Evolutionary conservation across 2,888 invertebrate genomes (phyloP).

Genomic region (Lochmaea crataegi): DNA sequence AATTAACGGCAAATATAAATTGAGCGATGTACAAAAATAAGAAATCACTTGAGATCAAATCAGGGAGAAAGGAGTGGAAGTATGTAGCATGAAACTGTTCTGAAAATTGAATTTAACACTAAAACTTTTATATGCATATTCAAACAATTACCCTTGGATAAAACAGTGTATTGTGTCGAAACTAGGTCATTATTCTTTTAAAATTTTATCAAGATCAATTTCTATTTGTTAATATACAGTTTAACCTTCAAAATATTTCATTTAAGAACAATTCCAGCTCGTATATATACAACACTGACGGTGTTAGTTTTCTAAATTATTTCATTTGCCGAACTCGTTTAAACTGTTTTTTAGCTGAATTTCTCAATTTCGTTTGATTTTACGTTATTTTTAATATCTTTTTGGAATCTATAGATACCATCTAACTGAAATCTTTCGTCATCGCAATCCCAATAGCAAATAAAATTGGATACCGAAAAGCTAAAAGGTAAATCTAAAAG

Average conservation of each 20-base stretch:
- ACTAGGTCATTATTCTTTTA: conserved; percentile 18
- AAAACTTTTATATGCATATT: background rate
- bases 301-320: too few relatives aligned
- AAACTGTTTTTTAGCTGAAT: too few relatives aligned
- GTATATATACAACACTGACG: too few relatives aligned
- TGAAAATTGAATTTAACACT: background rate
- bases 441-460: conserved; percentile 7
- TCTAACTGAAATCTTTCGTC: background rate
- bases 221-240: conserved; percentile 5
- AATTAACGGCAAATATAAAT: too few relatives aligned
- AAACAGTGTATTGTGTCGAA: background rate
- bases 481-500: conserved; percentile 20
- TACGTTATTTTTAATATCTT: too few relatives aligned
- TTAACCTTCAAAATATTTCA: conserved; percentile 6
- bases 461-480: background rate
- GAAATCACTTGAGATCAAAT: too few relatives aligned
- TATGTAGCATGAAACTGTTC: background rate
- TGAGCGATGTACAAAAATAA: too few relatives aligned
- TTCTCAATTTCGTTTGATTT: too few relatives aligned
- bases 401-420: background rate
- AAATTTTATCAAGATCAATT: conserved; percentile 23
- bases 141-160: conserved; percentile 15
- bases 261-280: too few relatives aligned
- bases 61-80: background rate
- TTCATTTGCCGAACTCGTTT: too few relatives aligned